Evolutionary conservation across 2,888 invertebrate genomes (phyloP).

Genomic region (Limnephilus lunatus): DNA sequence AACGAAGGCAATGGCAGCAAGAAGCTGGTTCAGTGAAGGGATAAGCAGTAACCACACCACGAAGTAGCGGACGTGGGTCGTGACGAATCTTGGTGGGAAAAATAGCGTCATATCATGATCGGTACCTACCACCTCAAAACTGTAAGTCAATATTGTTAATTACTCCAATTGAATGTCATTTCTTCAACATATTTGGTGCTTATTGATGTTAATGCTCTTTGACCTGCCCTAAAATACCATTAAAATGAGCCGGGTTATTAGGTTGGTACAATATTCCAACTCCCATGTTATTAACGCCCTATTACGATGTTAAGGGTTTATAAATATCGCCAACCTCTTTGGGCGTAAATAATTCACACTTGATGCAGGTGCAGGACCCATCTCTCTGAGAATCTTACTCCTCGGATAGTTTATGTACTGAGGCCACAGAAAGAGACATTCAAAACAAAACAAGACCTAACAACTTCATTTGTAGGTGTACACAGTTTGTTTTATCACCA

Average conservation of each 20-base stretch:
- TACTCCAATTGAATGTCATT: neutral
- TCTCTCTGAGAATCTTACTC: neutral
- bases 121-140: slow-evolving; percentile 15
- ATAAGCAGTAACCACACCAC: slow-evolving; percentile 19
- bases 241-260: neutral
- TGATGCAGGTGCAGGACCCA: neutral
- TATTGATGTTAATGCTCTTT: neutral
- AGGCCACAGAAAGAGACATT: neutral
- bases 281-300: neutral
- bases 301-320: neutral
- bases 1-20: slow-evolving; percentile 27
- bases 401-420: neutral
- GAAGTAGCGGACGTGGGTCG: slow-evolving; percentile 49
- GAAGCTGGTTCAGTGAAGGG: slow-evolving; percentile 12
- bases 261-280: neutral
- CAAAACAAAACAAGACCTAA: slow-evolving; percentile 21
- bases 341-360: neutral
- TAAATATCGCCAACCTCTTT: neutral
- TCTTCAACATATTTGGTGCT: neutral
- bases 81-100: slow-evolving; percentile 63
- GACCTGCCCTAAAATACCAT: neutral
- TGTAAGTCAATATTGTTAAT: neutral
- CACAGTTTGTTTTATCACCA: slow-evolving; percentile 50
- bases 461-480: slow-evolving; percentile 50
- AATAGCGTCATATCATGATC: slow-evolving; percentile 58